Evolutionary conservation across 2,797 vertebrate species (phyloP).

Genomic region (Heterohyrax brucei): DNA sequence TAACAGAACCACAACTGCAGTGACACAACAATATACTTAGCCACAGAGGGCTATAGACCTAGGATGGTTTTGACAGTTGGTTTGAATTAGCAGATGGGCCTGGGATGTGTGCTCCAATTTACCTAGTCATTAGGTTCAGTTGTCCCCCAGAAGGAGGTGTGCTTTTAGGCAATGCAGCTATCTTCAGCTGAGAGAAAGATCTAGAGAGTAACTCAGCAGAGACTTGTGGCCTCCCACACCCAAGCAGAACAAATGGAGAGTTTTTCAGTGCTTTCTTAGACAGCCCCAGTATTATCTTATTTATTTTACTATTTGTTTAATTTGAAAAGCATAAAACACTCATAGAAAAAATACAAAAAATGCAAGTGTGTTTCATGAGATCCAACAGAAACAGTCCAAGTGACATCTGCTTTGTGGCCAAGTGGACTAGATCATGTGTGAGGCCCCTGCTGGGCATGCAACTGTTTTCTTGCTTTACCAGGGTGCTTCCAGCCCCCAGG

Average conservation of each 20-base stretch:
- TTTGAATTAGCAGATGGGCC: not conserved
- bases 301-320: not conserved
- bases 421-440: rapidly evolving
- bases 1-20: not conserved
- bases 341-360: not conserved
- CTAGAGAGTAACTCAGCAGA: too few relatives aligned
- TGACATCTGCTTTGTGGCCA: too few relatives aligned
- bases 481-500: not conserved
- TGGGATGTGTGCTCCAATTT: not conserved
- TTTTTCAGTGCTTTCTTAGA: not conserved
- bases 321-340: not conserved
- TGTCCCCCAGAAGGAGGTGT: not conserved
- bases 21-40: not conserved
- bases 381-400: not conserved
- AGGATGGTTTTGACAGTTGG: not conserved
- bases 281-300: not conserved
- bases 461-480: not conserved
- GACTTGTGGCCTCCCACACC: not conserved
- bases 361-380: not conserved
- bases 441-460: not conserved
- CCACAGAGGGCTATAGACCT: not conserved
- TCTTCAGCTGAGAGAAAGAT: not conserved
- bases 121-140: not conserved
- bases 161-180: not conserved
- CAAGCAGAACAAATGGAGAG: not conserved